These are phyloP conservation scores for Drosophila diplacantha DNA, from an alignment of 2,888 invertebrate species.

Conservation along the genomic window DNA sequence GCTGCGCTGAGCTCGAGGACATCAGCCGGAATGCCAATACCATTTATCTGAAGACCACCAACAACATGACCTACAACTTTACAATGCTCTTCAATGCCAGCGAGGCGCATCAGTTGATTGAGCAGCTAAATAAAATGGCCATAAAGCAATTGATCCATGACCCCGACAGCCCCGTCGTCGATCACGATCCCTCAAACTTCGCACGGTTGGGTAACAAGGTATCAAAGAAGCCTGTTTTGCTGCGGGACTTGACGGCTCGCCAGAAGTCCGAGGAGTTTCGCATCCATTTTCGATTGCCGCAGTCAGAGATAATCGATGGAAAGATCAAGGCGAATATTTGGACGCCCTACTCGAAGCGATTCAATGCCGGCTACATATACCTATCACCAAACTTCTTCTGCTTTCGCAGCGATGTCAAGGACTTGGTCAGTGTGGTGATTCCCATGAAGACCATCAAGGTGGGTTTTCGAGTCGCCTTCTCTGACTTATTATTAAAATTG, in stretches of 20 bases:
- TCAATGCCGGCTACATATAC: slow-evolving; percentile 92
- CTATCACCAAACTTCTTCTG: slow-evolving; percentile 96
- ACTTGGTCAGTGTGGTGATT: slow-evolving; percentile 90
- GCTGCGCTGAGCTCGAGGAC: slow-evolving; percentile 87
- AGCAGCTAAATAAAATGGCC: slow-evolving; percentile 96
- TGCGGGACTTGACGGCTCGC: slow-evolving; percentile 96
- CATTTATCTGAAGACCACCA: slow-evolving; percentile 90
- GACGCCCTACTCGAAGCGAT: slow-evolving; percentile 96
- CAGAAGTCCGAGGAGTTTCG: slow-evolving; percentile 95
- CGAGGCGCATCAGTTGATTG: slow-evolving; percentile 94
- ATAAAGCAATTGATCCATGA: slow-evolving; percentile 89
- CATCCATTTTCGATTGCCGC: slow-evolving; percentile 89
- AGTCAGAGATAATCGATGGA: slow-evolving; percentile 95
- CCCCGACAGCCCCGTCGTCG: slow-evolving; percentile 94
- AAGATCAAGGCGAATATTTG: slow-evolving; percentile 89
- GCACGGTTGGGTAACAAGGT: slow-evolving; percentile 88
- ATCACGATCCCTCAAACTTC: slow-evolving; percentile 91
- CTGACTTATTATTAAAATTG: too few species aligned
- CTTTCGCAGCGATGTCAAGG: slow-evolving; percentile 93
- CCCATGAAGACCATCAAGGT: slow-evolving; percentile 89
- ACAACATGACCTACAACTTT: slow-evolving; percentile 90
- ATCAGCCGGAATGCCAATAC: slow-evolving; percentile 87
- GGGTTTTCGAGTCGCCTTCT: not conserved
- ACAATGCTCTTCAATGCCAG: slow-evolving; percentile 92
- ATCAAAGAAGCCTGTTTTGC: slow-evolving; percentile 93